Percentiles rank a stretch among this genome's conserved stretches.
phyloP scores from a whole-genome alignment of 2,113 vertebrate genomes.

The Hassar affinis region DNA sequence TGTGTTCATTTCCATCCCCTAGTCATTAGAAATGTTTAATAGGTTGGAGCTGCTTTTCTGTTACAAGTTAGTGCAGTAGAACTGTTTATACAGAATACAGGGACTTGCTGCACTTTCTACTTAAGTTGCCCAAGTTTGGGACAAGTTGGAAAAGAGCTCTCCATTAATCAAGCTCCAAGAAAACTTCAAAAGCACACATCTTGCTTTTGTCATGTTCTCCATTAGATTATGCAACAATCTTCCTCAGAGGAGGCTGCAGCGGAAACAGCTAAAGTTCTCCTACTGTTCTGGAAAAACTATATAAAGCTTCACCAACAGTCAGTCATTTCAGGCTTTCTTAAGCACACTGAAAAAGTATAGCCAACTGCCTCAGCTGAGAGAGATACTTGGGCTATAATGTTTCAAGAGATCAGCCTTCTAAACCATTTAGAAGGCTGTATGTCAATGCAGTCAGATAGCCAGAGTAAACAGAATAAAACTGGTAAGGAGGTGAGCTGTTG shows the following conservation, averaged over 20 bases:
- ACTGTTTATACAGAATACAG: background rate
- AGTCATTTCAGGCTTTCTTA: background rate
- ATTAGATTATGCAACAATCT: background rate
- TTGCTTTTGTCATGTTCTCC: background rate
- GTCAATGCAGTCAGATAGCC: background rate
- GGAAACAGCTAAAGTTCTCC: background rate
- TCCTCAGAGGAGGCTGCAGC: background rate
- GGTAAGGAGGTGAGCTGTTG: background rate
- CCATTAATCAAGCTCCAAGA: background rate
- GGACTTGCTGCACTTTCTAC: background rate
- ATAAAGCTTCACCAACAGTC: background rate
- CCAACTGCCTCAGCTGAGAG: background rate
- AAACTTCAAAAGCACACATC: background rate
- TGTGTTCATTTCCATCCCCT: background rate
- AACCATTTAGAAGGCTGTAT: background rate
- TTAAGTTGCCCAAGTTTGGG: background rate
- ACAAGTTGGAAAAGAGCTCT: background rate
- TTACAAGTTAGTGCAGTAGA: background rate
- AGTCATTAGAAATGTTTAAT: background rate
- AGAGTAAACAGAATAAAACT: background rate
- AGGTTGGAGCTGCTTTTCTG: background rate
- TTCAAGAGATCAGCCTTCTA: background rate
- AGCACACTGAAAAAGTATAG: background rate
- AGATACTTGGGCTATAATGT: background rate
- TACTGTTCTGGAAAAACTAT: background rate